phyloP scores from a whole-genome alignment of 2,797 vertebrate genomes.

The Cheirogaleus major region DNA sequence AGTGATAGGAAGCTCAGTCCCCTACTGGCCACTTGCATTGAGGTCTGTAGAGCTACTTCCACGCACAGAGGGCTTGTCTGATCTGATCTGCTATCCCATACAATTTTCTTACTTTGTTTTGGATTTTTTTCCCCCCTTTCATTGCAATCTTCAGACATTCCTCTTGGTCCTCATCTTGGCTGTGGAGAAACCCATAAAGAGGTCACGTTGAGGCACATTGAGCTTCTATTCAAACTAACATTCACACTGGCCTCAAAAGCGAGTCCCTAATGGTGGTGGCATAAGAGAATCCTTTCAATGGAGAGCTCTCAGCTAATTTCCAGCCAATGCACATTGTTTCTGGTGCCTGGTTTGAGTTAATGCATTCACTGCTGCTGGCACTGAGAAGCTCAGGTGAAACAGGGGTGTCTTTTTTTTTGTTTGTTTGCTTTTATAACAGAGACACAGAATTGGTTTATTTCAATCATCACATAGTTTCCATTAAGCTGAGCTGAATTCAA shows the following conservation, averaged over 20 bases:
- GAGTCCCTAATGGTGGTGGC: rapidly evolving
- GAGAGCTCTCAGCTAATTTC: background rate
- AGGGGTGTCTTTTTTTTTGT: background rate
- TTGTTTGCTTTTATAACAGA: background rate
- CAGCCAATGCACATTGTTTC: rapidly evolving
- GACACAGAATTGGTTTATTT: background rate
- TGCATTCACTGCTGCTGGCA: rapidly evolving
- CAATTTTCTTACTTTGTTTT: background rate
- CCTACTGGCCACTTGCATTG: rapidly evolving
- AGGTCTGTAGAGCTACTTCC: rapidly evolving
- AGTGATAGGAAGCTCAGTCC: rapidly evolving
- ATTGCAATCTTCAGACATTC: background rate
- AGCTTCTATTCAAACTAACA: background rate
- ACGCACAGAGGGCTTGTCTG: rapidly evolving
- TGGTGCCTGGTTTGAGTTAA: background rate
- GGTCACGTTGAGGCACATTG: background rate
- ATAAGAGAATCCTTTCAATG: background rate
- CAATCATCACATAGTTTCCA: background rate
- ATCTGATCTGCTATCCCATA: background rate
- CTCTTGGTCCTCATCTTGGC: background rate
- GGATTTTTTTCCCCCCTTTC: rapidly evolving
- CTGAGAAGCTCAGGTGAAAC: background rate
- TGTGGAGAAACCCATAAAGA: background rate
- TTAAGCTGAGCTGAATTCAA: background rate
- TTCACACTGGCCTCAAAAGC: background rate